phyloP scores from a whole-genome alignment of 2,113 vertebrate species.

The Oxyura jamaicensis region DNA sequence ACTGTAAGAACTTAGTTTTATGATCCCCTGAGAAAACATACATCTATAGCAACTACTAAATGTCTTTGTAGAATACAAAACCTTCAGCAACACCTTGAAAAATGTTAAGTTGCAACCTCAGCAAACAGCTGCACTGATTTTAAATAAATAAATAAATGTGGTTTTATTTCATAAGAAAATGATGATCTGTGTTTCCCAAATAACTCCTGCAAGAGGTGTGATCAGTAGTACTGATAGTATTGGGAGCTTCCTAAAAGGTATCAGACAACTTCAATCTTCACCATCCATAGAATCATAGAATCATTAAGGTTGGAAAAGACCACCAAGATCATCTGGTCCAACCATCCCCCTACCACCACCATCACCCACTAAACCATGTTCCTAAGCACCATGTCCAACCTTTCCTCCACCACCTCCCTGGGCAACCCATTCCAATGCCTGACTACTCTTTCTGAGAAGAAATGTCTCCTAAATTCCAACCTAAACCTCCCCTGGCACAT shows the following conservation, averaged over 20 bases:
- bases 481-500: too few relatives aligned
- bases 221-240: not conserved
- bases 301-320: too few relatives aligned
- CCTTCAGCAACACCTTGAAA: not conserved
- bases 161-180: not conserved
- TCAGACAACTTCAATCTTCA: not conserved
- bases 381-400: too few relatives aligned
- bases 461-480: too few relatives aligned
- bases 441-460: too few relatives aligned
- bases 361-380: too few relatives aligned
- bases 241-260: not conserved
- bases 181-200: not conserved
- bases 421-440: too few relatives aligned
- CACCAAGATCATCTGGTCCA: too few relatives aligned
- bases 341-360: too few relatives aligned
- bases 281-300: not conserved
- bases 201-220: not conserved
- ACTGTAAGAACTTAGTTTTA: not conserved
- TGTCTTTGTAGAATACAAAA: not conserved
- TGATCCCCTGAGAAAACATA: not conserved
- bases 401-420: too few relatives aligned
- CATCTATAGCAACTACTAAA: not conserved
- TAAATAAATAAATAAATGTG: not conserved
- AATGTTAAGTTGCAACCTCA: not conserved
- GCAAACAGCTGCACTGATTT: not conserved